Conservation (phyloP, 2,113 vertebrate genomes). For the Syngnathus typhle region DNA sequence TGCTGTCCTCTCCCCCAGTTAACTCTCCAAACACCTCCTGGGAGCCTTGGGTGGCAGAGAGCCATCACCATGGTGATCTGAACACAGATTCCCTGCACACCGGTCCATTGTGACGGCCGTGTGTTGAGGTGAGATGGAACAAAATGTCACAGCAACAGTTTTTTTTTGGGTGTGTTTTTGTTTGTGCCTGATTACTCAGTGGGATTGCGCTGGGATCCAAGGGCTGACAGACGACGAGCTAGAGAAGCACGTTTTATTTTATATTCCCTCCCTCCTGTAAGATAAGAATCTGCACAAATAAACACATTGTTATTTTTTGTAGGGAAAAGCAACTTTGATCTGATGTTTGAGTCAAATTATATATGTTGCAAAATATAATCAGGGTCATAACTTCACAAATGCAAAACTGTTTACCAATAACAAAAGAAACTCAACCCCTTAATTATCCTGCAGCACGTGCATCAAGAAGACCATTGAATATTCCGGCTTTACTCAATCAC, state of each 20-base stretch:
- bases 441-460: background rate
- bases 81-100: constrained; percentile 68
- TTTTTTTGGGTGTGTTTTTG: constrained; percentile 73
- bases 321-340: background rate
- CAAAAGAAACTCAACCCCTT: background rate
- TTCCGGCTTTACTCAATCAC: background rate
- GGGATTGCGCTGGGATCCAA: constrained; percentile 63
- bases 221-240: constrained; percentile 36
- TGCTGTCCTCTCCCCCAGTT: constrained; percentile 21
- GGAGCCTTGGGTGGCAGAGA: constrained; percentile 69
- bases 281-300: background rate
- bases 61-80: constrained; percentile 75
- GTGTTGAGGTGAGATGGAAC: constrained; percentile 71
- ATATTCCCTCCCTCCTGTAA: background rate
- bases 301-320: background rate
- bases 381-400: background rate
- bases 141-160: constrained; percentile 77
- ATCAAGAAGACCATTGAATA: background rate
- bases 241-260: constrained; percentile 16
- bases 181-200: constrained; percentile 64
- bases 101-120: constrained; percentile 70
- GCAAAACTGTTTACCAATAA: background rate
- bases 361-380: background rate
- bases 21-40: constrained; percentile 44
- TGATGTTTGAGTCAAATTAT: background rate